phyloP scores from a whole-genome alignment of 2,113 vertebrate genomes.

The Cyanistes caeruleus region DNA sequence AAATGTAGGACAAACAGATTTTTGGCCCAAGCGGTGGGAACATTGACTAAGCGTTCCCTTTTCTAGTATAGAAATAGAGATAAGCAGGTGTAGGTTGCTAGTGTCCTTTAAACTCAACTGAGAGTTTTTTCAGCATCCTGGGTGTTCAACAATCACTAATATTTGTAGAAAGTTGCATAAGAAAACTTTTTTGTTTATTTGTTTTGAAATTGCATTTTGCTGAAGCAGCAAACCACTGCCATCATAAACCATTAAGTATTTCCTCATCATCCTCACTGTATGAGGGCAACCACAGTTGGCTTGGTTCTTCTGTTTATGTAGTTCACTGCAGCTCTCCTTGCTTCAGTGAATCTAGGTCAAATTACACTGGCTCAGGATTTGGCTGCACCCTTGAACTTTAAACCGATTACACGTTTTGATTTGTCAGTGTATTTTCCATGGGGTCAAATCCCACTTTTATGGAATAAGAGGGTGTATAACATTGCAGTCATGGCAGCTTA shows the following conservation, averaged over 20 bases:
- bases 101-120: background rate
- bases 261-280: background rate
- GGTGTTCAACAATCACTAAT: background rate
- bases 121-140: background rate
- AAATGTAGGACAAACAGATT: background rate
- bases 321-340: background rate
- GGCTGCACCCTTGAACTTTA: constrained; percentile 58
- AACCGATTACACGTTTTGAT: constrained; percentile 60
- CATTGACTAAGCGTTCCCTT: background rate
- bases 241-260: background rate
- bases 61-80: background rate
- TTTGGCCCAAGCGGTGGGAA: background rate
- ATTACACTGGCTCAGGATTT: constrained; percentile 57
- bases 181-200: background rate
- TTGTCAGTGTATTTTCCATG: constrained; percentile 46
- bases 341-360: constrained; percentile 50
- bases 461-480: background rate
- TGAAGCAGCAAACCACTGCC: background rate
- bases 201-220: background rate
- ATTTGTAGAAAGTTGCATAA: background rate
- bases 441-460: constrained; percentile 33
- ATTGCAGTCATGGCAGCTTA: background rate
- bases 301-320: background rate
- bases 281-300: background rate
- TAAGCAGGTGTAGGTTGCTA: background rate